Conservation (phyloP, 2,888 invertebrate genomes). For the Lamellibrachia columna region DNA sequence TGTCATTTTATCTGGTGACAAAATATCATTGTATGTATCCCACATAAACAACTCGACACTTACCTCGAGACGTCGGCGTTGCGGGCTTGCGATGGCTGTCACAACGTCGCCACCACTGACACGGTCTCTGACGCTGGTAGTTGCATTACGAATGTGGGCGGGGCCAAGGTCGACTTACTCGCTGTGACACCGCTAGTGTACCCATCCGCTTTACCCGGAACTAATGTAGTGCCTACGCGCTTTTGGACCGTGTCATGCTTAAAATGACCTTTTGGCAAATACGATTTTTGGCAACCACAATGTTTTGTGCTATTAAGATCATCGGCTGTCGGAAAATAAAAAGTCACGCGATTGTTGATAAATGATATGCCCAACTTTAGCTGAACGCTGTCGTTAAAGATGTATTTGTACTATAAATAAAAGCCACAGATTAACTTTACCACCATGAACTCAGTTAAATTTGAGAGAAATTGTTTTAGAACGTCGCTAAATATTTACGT, state of each 20-base stretch:
- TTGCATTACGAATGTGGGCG: neutral
- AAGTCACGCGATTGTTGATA: neutral
- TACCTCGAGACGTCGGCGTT: neutral
- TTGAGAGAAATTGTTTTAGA: no score
- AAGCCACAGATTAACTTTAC: no score
- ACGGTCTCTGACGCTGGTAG: neutral
- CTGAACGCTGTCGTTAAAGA: no score
- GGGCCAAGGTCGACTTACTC: neutral
- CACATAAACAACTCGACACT: neutral
- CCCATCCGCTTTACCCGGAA: neutral
- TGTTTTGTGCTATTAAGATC: neutral
- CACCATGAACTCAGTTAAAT: no score
- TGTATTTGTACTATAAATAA: no score
- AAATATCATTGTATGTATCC: no score
- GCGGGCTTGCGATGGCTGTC: neutral
- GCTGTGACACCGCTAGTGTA: neutral
- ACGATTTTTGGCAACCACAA: neutral
- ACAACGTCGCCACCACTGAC: neutral
- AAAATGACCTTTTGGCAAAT: neutral
- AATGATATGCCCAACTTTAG: neutral
- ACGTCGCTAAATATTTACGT: no score
- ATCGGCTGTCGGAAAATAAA: neutral
- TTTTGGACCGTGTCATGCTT: neutral
- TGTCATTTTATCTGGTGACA: no score
- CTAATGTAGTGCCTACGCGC: neutral